A percentile compares a stretch with the other conserved stretches of the same genome.
Evolutionary conservation across 1,140 invertebrate species (phyloP).

Genomic region (Ptiloglossa arizonensis): DNA sequence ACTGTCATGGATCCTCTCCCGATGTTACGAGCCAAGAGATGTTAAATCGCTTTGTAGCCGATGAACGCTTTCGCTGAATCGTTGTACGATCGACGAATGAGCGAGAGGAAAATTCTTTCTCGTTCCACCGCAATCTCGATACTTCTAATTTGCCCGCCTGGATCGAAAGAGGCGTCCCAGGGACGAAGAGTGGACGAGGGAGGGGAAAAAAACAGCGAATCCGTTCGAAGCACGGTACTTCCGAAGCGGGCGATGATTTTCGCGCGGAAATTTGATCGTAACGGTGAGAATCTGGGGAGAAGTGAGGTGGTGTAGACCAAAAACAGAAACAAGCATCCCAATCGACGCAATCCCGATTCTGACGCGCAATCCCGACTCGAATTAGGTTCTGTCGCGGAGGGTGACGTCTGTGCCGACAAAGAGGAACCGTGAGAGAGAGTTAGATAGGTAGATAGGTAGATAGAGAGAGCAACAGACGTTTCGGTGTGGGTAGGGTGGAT

Average conservation of each 20-base stretch:
- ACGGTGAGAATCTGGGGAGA: not conserved
- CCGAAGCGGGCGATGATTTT: conserved; percentile 7
- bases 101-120: not conserved
- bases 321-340: conserved; percentile 18
- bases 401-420: conserved; percentile 23
- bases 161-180: not conserved
- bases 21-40: too few species aligned
- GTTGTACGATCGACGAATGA: too few species aligned
- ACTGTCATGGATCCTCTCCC: too few species aligned
- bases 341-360: conserved; percentile 20
- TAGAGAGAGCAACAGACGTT: conserved; percentile 29
- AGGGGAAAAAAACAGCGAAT: not conserved
- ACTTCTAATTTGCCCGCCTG: not conserved
- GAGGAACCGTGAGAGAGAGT: not conserved
- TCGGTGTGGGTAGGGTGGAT: not conserved
- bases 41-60: too few species aligned
- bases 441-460: not conserved
- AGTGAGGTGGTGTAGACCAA: too few species aligned
- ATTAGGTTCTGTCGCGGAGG: conserved; percentile 40
- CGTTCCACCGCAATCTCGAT: not conserved
- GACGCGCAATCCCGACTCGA: conserved; percentile 30
- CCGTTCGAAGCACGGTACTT: not conserved
- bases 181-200: too few species aligned
- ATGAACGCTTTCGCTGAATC: too few species aligned
- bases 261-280: conserved; percentile 2